These are phyloP conservation scores for Stenotaenia linearis DNA, from an alignment of 2,888 invertebrate species.

Conservation along the genomic window DNA sequence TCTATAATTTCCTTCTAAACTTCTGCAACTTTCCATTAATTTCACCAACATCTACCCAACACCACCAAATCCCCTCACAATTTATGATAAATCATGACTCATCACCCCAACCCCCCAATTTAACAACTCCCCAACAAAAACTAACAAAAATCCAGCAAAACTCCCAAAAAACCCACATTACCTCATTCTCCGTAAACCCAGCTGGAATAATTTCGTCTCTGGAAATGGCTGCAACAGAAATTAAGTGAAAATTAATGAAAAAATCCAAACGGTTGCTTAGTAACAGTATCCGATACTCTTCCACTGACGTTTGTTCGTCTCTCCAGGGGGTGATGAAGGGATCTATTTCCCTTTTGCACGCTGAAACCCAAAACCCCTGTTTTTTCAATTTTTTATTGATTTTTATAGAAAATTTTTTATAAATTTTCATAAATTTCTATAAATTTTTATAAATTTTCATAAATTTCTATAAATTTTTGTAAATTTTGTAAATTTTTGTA, in stretches of 20 bases:
- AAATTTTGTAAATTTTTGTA: not conserved
- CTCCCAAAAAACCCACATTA: no score
- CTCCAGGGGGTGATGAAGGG: not conserved
- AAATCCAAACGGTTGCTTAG: not conserved
- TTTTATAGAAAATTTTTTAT: not conserved
- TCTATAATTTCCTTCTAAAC: no score
- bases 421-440: not conserved
- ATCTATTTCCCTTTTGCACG: not conserved
- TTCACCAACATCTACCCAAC: no score
- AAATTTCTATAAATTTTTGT: not conserved
- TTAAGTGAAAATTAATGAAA: not conserved
- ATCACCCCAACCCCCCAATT: no score
- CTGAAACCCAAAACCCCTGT: not conserved
- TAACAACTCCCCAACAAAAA: no score
- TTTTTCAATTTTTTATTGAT: not conserved
- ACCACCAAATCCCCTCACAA: no score
- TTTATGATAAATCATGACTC: no score
- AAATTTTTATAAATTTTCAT: not conserved
- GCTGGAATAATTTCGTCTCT: conserved; percentile 29
- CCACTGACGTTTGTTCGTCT: not conserved
- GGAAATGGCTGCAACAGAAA: not conserved
- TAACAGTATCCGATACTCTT: not conserved
- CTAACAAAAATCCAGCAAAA: no score
- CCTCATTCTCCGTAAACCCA: conserved; percentile 26
- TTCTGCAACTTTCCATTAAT: no score